These are phyloP conservation scores for Diabrotica virgifera DNA, from an alignment of 1,140 invertebrate species.

Conservation along the genomic window DNA sequence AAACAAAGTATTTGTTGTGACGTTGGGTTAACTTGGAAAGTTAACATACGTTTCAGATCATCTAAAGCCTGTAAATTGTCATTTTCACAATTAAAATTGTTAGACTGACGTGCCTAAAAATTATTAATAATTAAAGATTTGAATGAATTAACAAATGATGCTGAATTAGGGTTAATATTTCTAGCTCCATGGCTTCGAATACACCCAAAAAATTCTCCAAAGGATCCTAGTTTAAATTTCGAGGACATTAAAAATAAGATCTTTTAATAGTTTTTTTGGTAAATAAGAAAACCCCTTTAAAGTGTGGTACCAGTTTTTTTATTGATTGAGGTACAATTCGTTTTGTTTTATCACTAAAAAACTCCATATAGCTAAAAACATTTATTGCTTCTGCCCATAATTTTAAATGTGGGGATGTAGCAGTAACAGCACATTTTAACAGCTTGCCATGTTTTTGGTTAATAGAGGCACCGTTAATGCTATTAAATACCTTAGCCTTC, in stretches of 20 bases:
- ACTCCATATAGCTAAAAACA: no score
- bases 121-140: conserved; percentile 23
- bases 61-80: conserved; percentile 12
- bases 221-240: conserved; percentile 36
- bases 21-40: not conserved
- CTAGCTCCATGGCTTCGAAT: conserved; percentile 26
- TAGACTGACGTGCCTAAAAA: conserved; percentile 18
- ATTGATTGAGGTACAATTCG: conserved; percentile 7
- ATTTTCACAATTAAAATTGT: conserved; percentile 17
- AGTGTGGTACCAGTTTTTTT: conserved; percentile 10
- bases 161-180: conserved; percentile 4
- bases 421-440: no score
- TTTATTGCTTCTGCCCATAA: no score
- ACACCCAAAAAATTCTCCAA: conserved; percentile 41
- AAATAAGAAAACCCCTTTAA: conserved; percentile 14
- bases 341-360: not conserved
- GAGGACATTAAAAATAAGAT: not conserved
- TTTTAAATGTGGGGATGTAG: no score
- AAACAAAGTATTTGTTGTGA: no score
- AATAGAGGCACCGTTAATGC: not conserved
- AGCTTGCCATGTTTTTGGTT: no score
- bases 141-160: conserved; percentile 17
- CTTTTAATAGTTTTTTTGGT: not conserved
- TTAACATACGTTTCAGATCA: conserved; percentile 20
- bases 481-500: conserved; percentile 17